phyloP scores from a whole-genome alignment of 2,113 vertebrate species.

The Aix galericulata region DNA sequence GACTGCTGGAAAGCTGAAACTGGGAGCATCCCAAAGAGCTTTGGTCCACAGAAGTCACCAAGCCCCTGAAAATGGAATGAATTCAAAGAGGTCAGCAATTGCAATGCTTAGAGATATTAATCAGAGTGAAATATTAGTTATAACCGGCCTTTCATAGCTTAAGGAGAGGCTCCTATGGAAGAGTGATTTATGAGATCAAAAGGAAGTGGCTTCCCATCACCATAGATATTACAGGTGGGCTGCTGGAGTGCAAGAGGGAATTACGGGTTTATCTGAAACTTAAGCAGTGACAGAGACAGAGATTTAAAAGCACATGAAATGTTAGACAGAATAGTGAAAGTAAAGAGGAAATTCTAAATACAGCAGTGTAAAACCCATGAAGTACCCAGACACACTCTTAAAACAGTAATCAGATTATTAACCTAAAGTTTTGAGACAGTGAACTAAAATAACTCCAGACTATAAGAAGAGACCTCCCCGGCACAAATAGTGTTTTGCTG shows the following conservation, averaged over 20 bases:
- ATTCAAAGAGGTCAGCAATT: background rate
- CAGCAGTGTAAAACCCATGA: background rate
- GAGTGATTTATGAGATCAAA: background rate
- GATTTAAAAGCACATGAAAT: background rate
- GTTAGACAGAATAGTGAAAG: background rate
- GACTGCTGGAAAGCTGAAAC: background rate
- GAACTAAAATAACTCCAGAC: background rate
- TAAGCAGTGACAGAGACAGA: background rate
- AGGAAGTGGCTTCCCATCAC: background rate
- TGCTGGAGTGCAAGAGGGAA: background rate
- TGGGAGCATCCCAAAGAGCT: accelerated
- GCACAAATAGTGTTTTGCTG: background rate
- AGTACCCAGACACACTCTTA: background rate
- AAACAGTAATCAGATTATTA: background rate
- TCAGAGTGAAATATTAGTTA: background rate
- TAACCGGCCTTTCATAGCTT: background rate
- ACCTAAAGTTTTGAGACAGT: background rate
- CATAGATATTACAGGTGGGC: background rate
- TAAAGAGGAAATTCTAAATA: background rate
- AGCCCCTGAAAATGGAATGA: background rate
- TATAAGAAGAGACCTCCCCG: background rate
- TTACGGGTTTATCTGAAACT: background rate
- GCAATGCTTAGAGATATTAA: background rate
- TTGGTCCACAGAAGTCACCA: background rate
- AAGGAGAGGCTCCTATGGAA: background rate